Evolutionary conservation across 2,113 vertebrate species (phyloP).

Genomic region (Myocastor coypus): DNA sequence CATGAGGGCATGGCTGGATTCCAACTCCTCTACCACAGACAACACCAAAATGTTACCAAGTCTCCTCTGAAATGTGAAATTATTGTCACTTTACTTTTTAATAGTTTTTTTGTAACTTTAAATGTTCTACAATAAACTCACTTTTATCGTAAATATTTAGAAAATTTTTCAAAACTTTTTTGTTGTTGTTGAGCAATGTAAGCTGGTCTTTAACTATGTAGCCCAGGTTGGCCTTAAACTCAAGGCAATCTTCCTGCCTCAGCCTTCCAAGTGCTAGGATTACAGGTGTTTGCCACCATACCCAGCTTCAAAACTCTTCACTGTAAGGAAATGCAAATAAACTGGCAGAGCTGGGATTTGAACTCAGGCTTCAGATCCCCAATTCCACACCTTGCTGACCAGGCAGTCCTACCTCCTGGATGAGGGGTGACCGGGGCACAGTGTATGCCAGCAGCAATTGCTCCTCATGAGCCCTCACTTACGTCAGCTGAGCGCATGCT

Average conservation of each 20-base stretch:
- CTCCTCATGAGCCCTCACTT: slow-evolving; percentile 26
- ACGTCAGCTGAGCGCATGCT: neutral
- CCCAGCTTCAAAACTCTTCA: neutral
- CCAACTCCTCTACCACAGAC: neutral
- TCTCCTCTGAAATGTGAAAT: neutral
- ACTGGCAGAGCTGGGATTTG: neutral
- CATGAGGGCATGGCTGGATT: neutral
- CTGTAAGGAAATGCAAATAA: neutral
- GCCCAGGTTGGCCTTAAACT: neutral
- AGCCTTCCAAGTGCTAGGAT: neutral
- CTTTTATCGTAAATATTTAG: neutral
- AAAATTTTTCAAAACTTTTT: neutral
- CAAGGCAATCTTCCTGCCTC: neutral
- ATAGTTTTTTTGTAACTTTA: slow-evolving; percentile 7
- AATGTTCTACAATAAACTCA: neutral
- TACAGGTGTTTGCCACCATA: neutral
- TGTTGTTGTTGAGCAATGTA: neutral
- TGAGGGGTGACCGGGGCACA: neutral
- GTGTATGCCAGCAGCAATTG: neutral
- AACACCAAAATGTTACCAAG: neutral
- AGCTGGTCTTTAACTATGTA: too few relatives aligned
- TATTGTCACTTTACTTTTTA: neutral
- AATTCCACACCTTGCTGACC: neutral
- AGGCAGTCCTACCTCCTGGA: neutral
- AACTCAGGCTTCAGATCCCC: neutral